These are phyloP conservation scores for Agonopterix arenella DNA, from an alignment of 2,888 invertebrate species.

Conservation along the genomic window DNA sequence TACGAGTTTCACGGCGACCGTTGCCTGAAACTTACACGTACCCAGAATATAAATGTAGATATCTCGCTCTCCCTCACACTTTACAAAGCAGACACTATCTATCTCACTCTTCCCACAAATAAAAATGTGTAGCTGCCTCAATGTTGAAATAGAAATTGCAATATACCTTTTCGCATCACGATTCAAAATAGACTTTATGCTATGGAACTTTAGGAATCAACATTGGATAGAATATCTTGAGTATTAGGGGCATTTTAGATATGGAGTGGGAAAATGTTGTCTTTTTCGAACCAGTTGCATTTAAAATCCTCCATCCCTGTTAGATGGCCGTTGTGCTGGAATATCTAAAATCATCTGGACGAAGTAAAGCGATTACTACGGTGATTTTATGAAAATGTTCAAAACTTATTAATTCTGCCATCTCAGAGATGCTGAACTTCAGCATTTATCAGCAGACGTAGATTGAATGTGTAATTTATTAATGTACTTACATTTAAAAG, in stretches of 20 bases:
- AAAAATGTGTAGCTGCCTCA: constrained; percentile 72
- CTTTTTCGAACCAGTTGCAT: constrained; percentile 74
- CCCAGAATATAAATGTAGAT: constrained; percentile 73
- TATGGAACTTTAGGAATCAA: constrained; percentile 21
- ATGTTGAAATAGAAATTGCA: constrained; percentile 66
- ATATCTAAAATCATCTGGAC: constrained; percentile 72
- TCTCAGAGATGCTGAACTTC: constrained; percentile 19
- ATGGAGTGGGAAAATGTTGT: constrained; percentile 58
- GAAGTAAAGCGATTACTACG: constrained; percentile 67
- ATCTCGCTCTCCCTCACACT: constrained; percentile 41
- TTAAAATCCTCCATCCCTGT: constrained; percentile 69
- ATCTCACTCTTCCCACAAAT: constrained; percentile 63
- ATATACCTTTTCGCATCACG: constrained; percentile 44
- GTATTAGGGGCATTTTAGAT: constrained; percentile 38
- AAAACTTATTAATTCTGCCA: constrained; percentile 55
- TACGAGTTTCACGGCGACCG: constrained; percentile 77
- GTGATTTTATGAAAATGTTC: constrained; percentile 62
- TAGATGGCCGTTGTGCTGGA: constrained; percentile 52
- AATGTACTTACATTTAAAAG: too few species aligned
- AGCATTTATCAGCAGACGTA: not conserved
- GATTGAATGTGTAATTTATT: too few species aligned
- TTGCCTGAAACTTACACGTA: constrained; percentile 77
- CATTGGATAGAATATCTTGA: constrained; percentile 16
- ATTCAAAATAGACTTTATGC: constrained; percentile 38
- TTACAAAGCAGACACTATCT: constrained; percentile 24